These are phyloP conservation scores for Panthera tigris DNA, from an alignment of 2,113 vertebrate species.

Conservation along the genomic window DNA sequence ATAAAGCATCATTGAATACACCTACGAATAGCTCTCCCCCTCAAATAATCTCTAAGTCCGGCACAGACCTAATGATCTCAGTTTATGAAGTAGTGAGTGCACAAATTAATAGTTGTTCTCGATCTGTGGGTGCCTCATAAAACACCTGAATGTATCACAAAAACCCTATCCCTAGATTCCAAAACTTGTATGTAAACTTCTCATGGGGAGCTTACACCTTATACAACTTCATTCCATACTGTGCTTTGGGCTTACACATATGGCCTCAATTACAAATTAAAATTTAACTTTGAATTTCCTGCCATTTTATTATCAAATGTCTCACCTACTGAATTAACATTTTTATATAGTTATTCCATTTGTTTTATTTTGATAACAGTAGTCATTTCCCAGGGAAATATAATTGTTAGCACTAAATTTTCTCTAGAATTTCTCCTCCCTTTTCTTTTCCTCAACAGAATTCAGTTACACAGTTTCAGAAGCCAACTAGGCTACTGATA, in stretches of 20 bases:
- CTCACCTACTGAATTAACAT: conserved; percentile 22
- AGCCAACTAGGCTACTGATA: background rate
- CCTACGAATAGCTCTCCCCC: background rate
- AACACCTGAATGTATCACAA: background rate
- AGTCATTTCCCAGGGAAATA: conserved; percentile 35
- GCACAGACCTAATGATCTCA: background rate
- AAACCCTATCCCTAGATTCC: background rate
- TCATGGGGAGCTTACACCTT: background rate
- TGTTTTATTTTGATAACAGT: conserved; percentile 37
- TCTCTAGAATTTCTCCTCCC: background rate
- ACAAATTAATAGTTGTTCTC: background rate
- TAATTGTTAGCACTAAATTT: conserved; percentile 50
- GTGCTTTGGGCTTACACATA: background rate
- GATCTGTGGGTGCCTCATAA: background rate
- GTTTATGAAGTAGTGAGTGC: background rate
- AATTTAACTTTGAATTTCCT: conserved; percentile 21
- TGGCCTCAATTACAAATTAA: background rate
- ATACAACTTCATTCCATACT: background rate
- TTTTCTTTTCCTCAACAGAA: conserved; percentile 34
- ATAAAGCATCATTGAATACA: background rate
- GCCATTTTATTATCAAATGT: conserved; percentile 29
- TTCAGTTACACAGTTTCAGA: conserved; percentile 47
- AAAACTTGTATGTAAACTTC: background rate
- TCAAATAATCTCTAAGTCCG: background rate
- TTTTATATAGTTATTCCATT: conserved; percentile 57